phyloP scores from a whole-genome alignment of 1,140 invertebrate species.

The Triops longicaudatus region DNA sequence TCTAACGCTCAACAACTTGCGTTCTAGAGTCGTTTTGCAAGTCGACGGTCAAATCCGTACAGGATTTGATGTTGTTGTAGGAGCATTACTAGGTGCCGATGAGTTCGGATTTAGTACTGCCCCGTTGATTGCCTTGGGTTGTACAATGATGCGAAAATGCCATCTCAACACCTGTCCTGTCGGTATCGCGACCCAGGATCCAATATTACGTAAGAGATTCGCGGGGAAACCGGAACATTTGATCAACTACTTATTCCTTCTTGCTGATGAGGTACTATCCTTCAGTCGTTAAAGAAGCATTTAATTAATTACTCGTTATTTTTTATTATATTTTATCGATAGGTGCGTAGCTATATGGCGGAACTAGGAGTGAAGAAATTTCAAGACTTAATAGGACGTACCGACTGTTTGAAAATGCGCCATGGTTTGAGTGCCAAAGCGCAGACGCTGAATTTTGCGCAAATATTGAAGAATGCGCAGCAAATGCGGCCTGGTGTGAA shows the following conservation, averaged over 20 bases:
- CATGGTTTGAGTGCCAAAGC: conserved; percentile 63
- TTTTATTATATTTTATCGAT: too few species aligned
- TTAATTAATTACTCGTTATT: too few species aligned
- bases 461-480: conserved; percentile 79
- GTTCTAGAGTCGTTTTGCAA: conserved; percentile 88
- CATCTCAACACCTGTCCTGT: conserved; percentile 99
- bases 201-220: conserved; percentile 88
- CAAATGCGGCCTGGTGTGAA: conserved; percentile 80
- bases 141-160: conserved; percentile 99
- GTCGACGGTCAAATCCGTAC: conserved; percentile 90
- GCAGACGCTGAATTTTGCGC: conserved; percentile 69
- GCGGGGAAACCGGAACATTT: conserved; percentile 95
- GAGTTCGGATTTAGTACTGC: conserved; percentile 99
- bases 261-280: conserved; percentile 86
- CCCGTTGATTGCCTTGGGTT: conserved; percentile 91
- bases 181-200: conserved; percentile 97
- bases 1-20: conserved; percentile 87
- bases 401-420: conserved; percentile 68
- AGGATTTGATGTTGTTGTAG: conserved; percentile 93
- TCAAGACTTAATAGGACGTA: conserved; percentile 89
- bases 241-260: conserved; percentile 93
- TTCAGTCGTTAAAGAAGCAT: too few species aligned
- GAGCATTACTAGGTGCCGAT: conserved; percentile 85
- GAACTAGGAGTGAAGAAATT: conserved; percentile 78
- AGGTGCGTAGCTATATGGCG: conserved; percentile 81